Evolutionary conservation across 2,797 vertebrate species (phyloP).

Genomic region (Mormyrus proboscirostris): DNA sequence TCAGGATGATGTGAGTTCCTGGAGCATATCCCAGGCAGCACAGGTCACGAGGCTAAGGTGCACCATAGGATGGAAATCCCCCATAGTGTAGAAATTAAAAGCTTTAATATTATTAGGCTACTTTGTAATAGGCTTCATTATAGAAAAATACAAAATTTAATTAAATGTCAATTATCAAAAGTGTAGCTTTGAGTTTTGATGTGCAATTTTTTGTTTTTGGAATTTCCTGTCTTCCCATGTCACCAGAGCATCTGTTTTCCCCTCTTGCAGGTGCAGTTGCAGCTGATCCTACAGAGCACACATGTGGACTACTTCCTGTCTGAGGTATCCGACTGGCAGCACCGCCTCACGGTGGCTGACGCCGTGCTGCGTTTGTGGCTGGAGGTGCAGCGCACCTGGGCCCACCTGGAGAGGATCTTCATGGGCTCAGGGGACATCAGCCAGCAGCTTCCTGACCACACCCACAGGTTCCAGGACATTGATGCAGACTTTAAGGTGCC

Average conservation of each 20-base stretch:
- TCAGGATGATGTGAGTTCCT: not conserved
- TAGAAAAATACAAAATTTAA: not conserved
- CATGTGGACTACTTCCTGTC: conserved; percentile 63
- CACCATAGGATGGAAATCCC: not conserved
- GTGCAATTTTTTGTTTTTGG: not conserved
- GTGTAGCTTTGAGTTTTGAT: not conserved
- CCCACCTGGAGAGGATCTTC: conserved; percentile 71
- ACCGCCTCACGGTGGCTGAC: conserved; percentile 58
- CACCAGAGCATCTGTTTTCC: not conserved
- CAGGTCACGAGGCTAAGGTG: not conserved
- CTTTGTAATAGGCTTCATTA: not conserved
- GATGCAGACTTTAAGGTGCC: conserved; percentile 70
- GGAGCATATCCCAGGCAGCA: not conserved
- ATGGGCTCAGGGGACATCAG: conserved; percentile 63
- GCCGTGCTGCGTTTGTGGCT: conserved; percentile 65
- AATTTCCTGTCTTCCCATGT: conserved; percentile 10
- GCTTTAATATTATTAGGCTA: not conserved
- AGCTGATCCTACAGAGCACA: conserved; percentile 67
- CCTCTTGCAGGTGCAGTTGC: conserved; percentile 63
- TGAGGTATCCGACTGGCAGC: conserved; percentile 64
- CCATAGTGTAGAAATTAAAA: not conserved
- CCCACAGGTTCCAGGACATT: conserved; percentile 59
- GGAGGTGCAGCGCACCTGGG: conserved; percentile 64
- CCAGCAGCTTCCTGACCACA: conserved; percentile 63
- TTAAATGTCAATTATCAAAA: not conserved